phyloP scores from a whole-genome alignment of 2,113 vertebrate genomes.

The Fukomys damarensis region DNA sequence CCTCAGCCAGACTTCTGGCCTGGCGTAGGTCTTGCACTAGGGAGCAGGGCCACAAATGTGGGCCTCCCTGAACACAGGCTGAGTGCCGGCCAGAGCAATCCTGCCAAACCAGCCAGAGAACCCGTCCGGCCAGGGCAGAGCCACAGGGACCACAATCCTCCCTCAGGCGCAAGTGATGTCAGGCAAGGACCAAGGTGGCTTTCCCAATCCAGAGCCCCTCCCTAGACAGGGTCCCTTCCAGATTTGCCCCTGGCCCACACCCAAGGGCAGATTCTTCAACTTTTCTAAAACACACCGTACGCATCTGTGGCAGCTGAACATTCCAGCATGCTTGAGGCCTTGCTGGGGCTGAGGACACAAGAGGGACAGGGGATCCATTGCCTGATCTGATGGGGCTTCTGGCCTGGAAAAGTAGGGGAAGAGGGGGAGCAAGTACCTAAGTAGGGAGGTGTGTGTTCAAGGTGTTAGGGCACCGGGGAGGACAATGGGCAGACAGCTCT shows the following conservation, averaged over 20 bases:
- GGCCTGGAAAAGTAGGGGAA: background rate
- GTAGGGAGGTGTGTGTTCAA: background rate
- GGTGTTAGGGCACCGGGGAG: background rate
- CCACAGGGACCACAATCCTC: background rate
- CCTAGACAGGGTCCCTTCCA: background rate
- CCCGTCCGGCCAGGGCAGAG: conserved; percentile 41
- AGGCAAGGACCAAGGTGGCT: background rate
- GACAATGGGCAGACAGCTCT: background rate
- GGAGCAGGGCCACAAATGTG: background rate
- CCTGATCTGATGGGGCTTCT: background rate
- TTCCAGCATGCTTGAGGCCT: background rate
- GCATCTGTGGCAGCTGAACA: background rate
- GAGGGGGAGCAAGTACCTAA: background rate
- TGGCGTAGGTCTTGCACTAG: background rate
- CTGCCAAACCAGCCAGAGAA: conserved; percentile 58
- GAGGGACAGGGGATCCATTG: background rate
- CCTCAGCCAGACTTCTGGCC: background rate
- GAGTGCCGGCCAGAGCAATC: conserved; percentile 7
- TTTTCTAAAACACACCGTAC: background rate
- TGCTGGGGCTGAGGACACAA: no score
- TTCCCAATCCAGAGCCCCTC: background rate
- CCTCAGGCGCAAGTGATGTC: background rate
- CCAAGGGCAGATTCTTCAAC: background rate
- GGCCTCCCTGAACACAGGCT: background rate
- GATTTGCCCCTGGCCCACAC: background rate